phyloP scores from a whole-genome alignment of 2,113 vertebrate species.

The Laterallus jamaicensis region DNA sequence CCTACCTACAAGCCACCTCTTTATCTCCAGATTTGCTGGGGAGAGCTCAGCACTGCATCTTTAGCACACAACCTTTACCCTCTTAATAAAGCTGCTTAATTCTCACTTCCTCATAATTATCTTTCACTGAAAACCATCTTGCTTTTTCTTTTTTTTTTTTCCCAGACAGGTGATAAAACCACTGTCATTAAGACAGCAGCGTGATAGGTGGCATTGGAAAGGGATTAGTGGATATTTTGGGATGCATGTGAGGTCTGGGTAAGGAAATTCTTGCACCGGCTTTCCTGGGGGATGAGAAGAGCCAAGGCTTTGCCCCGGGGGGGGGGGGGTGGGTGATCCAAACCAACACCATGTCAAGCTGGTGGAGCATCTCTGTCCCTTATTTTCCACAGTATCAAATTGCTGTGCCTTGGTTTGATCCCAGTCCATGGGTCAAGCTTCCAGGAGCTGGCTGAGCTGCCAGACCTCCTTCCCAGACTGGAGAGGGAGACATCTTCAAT shows the following conservation, averaged over 20 bases:
- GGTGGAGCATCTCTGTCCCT: background rate
- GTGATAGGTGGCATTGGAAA: background rate
- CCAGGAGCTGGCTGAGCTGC: background rate
- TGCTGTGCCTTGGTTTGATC: accelerated
- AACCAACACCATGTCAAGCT: background rate
- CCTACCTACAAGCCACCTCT: accelerated
- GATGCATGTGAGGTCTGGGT: accelerated
- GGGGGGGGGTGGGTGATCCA: background rate
- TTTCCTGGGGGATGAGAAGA: background rate
- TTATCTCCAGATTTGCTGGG: background rate
- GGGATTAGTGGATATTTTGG: accelerated
- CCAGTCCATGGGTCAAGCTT: accelerated
- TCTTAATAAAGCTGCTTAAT: conserved; percentile 9
- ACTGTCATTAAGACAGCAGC: background rate
- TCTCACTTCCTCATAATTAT: background rate
- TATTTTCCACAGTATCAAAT: accelerated
- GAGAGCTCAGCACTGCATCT: background rate
- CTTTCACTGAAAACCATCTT: background rate
- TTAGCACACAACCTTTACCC: background rate
- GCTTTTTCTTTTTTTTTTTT: background rate
- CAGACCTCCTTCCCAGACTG: accelerated
- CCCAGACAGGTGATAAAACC: background rate
- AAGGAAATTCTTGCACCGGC: background rate
- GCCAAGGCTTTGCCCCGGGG: background rate
- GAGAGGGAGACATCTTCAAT: background rate